phyloP scores from a whole-genome alignment of 2,888 invertebrate species.

The Lypha dubia region DNA sequence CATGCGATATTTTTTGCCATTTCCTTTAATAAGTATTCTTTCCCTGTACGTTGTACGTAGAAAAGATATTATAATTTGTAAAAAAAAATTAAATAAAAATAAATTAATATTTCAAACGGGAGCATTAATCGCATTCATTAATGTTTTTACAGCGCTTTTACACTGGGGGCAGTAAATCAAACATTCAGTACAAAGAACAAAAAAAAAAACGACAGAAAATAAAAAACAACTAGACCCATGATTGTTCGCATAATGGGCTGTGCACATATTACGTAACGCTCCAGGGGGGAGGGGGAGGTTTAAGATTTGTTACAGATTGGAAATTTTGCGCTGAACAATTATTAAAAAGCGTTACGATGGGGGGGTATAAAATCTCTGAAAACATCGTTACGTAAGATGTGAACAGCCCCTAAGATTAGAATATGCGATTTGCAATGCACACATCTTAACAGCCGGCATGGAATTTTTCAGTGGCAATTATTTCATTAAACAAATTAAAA shows the following conservation, averaged over 20 bases:
- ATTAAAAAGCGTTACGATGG: too few relatives aligned
- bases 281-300: too few relatives aligned
- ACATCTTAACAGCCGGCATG: slow-evolving; percentile 8
- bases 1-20: background rate
- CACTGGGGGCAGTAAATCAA: slow-evolving; percentile 23
- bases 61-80: slow-evolving; percentile 9
- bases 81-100: background rate
- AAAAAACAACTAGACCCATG: background rate
- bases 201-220: background rate
- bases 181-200: background rate
- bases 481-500: background rate
- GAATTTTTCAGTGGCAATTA: slow-evolving; percentile 33
- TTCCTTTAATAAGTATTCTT: background rate
- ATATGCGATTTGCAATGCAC: slow-evolving; percentile 32
- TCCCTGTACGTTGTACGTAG: background rate
- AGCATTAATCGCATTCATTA: slow-evolving; percentile 38
- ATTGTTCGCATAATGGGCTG: too few relatives aligned
- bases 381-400: too few relatives aligned
- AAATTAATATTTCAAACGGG: slow-evolving; percentile 32
- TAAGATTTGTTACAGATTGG: too few relatives aligned
- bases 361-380: too few relatives aligned
- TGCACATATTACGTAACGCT: too few relatives aligned
- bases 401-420: too few relatives aligned
- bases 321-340: too few relatives aligned
- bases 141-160: slow-evolving; percentile 29